Conservation (phyloP, 2,888 invertebrate genomes). For the Drosophila paucipuncta region DNA sequence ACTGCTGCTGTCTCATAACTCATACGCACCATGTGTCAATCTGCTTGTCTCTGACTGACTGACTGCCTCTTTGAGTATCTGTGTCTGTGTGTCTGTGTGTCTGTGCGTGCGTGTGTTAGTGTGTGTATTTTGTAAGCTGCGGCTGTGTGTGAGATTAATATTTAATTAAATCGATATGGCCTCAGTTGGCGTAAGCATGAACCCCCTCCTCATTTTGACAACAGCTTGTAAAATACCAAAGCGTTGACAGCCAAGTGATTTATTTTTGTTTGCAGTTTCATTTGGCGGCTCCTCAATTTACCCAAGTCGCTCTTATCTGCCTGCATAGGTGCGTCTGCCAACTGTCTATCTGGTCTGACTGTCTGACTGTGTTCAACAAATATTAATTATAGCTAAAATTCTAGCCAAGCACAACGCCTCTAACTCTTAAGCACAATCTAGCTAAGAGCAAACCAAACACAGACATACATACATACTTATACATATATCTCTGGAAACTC, state of each 20-base stretch:
- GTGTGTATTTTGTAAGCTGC: slow-evolving; percentile 9
- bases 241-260: slow-evolving; percentile 69
- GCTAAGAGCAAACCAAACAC: background rate
- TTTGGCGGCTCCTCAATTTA: background rate
- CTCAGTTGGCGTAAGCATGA: slow-evolving; percentile 25
- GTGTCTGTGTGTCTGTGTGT: slow-evolving; percentile 11
- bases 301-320: background rate
- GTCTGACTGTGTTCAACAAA: slow-evolving; percentile 9
- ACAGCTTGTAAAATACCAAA: slow-evolving; percentile 70
- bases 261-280: slow-evolving; percentile 67
- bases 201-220: slow-evolving; percentile 40
- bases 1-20: slow-evolving; percentile 45
- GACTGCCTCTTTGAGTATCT: background rate
- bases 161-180: slow-evolving; percentile 73
- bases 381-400: slow-evolving; percentile 58
- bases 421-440: slow-evolving; percentile 14
- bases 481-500: background rate
- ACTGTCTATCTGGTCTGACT: slow-evolving; percentile 21
- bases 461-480: background rate
- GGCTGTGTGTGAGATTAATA: slow-evolving; percentile 59
- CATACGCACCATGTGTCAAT: slow-evolving; percentile 48
- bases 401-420: background rate
- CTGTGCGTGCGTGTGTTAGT: background rate
- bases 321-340: slow-evolving; percentile 35
- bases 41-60: slow-evolving; percentile 9